Evolutionary conservation across 2,113 vertebrate species (phyloP).

Genomic region (Progne subis): DNA sequence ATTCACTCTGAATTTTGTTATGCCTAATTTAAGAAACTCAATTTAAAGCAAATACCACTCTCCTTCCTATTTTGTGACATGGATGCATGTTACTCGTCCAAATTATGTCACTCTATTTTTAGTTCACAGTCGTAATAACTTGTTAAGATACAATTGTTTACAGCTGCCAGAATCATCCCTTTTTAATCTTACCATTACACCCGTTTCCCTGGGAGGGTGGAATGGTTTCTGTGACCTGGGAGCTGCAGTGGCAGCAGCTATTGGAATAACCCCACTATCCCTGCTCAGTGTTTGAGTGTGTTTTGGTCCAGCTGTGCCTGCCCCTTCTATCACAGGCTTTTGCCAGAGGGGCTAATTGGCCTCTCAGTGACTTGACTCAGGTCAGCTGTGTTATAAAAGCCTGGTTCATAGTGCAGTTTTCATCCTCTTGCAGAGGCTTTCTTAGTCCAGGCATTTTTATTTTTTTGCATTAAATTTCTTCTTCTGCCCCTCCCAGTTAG

Average conservation of each 20-base stretch:
- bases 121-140: background rate
- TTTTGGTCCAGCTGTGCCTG: background rate
- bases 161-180: background rate
- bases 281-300: background rate
- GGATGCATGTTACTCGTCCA: background rate
- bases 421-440: background rate
- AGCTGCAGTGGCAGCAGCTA: background rate
- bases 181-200: background rate
- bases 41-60: background rate
- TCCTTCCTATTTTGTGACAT: background rate
- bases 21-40: background rate
- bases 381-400: background rate
- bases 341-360: background rate
- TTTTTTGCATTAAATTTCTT: background rate
- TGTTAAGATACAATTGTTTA: background rate
- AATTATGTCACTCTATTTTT: background rate
- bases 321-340: background rate
- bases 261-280: background rate
- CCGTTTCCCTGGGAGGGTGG: background rate
- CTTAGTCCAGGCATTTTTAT: background rate
- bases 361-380: background rate
- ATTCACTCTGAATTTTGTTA: conserved; percentile 38
- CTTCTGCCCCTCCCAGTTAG: background rate
- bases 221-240: background rate
- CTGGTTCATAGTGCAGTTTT: background rate